phyloP scores from a whole-genome alignment of 2,888 invertebrate genomes.

The Leptinotarsa tumamoca region DNA sequence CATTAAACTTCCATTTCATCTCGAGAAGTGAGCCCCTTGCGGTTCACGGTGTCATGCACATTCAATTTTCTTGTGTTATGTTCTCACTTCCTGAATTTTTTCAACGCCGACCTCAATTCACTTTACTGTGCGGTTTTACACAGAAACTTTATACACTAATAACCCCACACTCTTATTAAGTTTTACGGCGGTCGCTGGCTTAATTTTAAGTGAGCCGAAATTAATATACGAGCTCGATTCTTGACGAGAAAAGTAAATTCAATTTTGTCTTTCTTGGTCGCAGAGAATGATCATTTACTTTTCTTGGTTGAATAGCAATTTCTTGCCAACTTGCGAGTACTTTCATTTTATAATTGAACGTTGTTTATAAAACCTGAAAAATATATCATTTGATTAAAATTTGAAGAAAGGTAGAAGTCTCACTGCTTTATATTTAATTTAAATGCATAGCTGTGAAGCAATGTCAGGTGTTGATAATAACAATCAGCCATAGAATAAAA shows the following conservation, averaged over 20 bases:
- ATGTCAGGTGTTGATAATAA: no score
- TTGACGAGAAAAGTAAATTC: conserved; percentile 16
- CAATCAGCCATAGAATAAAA: no score
- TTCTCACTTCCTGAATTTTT: conserved; percentile 18
- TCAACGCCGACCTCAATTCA: conserved; percentile 8
- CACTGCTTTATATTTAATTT: no score
- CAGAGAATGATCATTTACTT: neutral
- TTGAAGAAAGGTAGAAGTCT: no score
- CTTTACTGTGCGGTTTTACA: conserved; percentile 10
- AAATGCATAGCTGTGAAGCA: no score
- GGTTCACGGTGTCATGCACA: conserved; percentile 12
- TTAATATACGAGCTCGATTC: conserved; percentile 19
- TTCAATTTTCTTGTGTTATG: conserved; percentile 18
- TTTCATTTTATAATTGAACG: no score
- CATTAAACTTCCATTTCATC: conserved; percentile 10
- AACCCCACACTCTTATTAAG: conserved; percentile 11
- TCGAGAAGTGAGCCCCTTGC: conserved; percentile 1
- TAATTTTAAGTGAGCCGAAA: conserved; percentile 12
- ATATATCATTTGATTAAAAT: no score
- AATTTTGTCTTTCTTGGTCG: neutral
- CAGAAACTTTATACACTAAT: conserved; percentile 12
- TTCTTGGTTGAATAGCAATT: neutral
- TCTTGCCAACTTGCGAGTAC: no score
- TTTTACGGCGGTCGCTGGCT: conserved; percentile 12
- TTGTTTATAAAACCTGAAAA: no score